phyloP scores from a whole-genome alignment of 2,888 invertebrate genomes.

The Tridacna crocea region DNA sequence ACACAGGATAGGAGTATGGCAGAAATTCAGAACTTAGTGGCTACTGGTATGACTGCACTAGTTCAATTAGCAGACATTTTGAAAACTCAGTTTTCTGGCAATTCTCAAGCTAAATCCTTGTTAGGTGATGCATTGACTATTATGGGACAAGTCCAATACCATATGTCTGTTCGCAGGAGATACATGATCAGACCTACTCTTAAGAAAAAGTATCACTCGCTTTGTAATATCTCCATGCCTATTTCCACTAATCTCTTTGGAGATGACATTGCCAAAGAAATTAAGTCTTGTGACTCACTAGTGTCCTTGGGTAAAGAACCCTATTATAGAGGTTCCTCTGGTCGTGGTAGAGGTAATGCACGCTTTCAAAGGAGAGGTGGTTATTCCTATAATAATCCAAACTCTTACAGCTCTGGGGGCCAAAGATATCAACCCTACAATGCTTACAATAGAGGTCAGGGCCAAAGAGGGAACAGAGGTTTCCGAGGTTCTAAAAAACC shows the following conservation, averaged over 20 bases:
- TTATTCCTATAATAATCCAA: background rate
- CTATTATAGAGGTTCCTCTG: background rate
- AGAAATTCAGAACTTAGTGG: constrained; percentile 29
- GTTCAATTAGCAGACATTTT: constrained; percentile 22
- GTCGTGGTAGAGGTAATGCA: background rate
- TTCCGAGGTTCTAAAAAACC: background rate
- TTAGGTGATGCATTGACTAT: constrained; percentile 9
- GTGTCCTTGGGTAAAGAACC: background rate
- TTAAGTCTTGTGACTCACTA: constrained; percentile 22
- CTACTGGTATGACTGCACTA: constrained; percentile 15
- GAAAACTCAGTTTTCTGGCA: constrained; percentile 11
- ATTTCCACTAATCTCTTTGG: constrained; percentile 18
- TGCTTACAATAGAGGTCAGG: background rate
- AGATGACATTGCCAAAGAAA: constrained; percentile 16
- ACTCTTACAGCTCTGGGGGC: background rate
- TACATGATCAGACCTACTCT: too few species aligned
- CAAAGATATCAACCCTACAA: constrained; percentile 21
- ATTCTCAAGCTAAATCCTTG: constrained; percentile 20
- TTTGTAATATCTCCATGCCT: constrained; percentile 18
- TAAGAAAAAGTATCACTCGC: background rate
- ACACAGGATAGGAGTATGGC: constrained; percentile 20
- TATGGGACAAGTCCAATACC: constrained; percentile 12
- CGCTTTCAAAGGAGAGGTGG: background rate
- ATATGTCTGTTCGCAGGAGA: background rate
- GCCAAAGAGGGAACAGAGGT: background rate